Conservation (phyloP, 2,888 invertebrate species). For the Chirona hameri region DNA sequence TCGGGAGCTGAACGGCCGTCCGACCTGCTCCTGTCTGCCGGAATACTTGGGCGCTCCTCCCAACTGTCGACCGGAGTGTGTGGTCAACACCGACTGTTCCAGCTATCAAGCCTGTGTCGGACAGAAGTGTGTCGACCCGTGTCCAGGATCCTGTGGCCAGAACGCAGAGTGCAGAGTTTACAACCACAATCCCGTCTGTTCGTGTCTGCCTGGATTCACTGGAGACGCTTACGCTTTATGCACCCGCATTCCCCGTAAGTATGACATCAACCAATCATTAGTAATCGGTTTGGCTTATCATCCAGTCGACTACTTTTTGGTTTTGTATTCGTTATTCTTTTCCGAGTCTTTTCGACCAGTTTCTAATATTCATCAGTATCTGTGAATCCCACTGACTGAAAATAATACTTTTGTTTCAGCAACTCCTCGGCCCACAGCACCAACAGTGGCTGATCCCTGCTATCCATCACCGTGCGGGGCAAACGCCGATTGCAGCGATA, state of each 20-base stretch:
- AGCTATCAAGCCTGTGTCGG: slow-evolving; percentile 68
- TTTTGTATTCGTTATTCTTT: too few relatives aligned
- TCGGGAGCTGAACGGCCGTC: slow-evolving; percentile 42
- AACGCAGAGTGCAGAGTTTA: slow-evolving; percentile 34
- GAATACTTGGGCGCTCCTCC: slow-evolving; percentile 68
- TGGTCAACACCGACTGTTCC: slow-evolving; percentile 65
- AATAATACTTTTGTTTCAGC: background rate
- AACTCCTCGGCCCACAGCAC: slow-evolving; percentile 39
- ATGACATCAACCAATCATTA: background rate
- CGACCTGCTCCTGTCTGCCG: slow-evolving; percentile 68
- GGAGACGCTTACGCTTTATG: slow-evolving; percentile 44
- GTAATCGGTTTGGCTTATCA: too few relatives aligned
- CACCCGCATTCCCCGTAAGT: slow-evolving; percentile 36
- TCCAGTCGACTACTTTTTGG: too few relatives aligned
- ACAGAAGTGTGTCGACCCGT: slow-evolving; percentile 37
- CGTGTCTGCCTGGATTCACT: slow-evolving; percentile 41
- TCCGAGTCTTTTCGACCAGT: too few relatives aligned
- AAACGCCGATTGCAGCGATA: background rate
- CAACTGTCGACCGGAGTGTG: slow-evolving; percentile 70
- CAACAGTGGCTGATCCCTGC: slow-evolving; percentile 30
- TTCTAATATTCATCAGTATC: too few relatives aligned
- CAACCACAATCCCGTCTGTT: slow-evolving; percentile 42
- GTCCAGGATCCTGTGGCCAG: too few relatives aligned
- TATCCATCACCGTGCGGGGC: background rate
- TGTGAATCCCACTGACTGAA: too few relatives aligned